Evolutionary conservation across 2,113 vertebrate genomes (phyloP).

Genomic region (Dunckerocampus dactyliophorus): DNA sequence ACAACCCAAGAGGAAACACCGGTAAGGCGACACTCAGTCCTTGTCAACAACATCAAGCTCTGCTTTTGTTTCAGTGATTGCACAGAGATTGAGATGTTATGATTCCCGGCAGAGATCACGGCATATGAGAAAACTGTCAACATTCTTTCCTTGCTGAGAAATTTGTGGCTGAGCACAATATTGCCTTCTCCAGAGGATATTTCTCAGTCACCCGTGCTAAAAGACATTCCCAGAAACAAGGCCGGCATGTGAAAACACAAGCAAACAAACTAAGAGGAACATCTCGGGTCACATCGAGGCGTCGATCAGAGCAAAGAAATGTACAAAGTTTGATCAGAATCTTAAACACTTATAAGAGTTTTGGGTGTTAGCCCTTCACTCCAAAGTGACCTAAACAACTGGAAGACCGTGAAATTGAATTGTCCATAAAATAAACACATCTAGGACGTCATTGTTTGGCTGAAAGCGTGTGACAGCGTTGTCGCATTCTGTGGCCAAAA

Average conservation of each 20-base stretch:
- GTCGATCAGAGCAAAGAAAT: slow-evolving; percentile 8
- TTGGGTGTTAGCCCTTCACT: background rate
- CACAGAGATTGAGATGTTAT: background rate
- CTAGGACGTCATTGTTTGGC: background rate
- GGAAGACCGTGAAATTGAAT: background rate
- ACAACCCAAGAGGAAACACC: background rate
- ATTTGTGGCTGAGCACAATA: background rate
- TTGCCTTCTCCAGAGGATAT: background rate
- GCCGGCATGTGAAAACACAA: background rate
- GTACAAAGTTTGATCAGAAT: slow-evolving; percentile 3
- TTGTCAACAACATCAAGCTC: slow-evolving; percentile 8
- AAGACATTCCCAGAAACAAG: background rate
- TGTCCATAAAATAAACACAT: background rate
- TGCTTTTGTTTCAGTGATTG: background rate
- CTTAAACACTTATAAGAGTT: slow-evolving; percentile 4
- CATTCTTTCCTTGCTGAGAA: slow-evolving; percentile 16
- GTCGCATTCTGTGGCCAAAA: no score
- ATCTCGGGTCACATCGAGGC: slow-evolving; percentile 18
- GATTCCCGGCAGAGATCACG: slow-evolving; percentile 10
- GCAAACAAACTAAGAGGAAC: slow-evolving; percentile 20
- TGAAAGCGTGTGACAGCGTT: background rate
- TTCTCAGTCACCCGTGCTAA: background rate
- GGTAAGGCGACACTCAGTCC: background rate
- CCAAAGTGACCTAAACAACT: background rate
- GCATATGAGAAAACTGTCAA: background rate